Evolutionary conservation across 2,888 invertebrate species (phyloP).

Genomic region (Bimastos eiseni): DNA sequence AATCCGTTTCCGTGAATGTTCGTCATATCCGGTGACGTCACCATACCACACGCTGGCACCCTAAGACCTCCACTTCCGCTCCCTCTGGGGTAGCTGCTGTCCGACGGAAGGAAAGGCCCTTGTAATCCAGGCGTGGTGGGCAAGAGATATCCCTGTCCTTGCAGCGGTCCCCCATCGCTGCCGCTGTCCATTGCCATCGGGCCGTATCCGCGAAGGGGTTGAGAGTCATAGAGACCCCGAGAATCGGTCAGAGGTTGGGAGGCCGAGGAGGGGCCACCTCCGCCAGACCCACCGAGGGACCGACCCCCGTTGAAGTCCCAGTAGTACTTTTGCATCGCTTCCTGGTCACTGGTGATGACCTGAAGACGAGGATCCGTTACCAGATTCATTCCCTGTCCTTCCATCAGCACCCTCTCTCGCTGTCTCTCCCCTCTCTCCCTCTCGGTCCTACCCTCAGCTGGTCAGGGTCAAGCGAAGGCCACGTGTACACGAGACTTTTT

Average conservation of each 20-base stretch:
- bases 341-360: not conserved
- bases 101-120: not conserved
- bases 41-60: not conserved
- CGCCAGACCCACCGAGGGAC: not conserved
- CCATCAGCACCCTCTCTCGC: not conserved
- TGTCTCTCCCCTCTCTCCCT: not conserved
- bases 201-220: not conserved
- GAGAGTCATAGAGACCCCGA: constrained; percentile 6
- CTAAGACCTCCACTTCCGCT: not conserved
- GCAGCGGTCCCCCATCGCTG: not conserved
- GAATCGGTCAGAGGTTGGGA: not conserved
- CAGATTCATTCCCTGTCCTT: not conserved
- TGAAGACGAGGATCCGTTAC: not conserved
- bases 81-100: not conserved
- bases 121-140: not conserved
- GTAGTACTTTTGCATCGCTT: not conserved
- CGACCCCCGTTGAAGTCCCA: not conserved
- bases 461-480: constrained; percentile 3
- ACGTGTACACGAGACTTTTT: not conserved
- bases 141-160: not conserved
- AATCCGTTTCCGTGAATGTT: constrained; percentile 7
- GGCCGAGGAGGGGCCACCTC: not conserved
- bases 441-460: not conserved
- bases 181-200: not conserved
- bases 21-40: constrained; percentile 18